Percentiles rank a stretch among this genome's conserved stretches.
phyloP scores from a whole-genome alignment of 2,113 vertebrate species.

The Odocoileus virginianus region DNA sequence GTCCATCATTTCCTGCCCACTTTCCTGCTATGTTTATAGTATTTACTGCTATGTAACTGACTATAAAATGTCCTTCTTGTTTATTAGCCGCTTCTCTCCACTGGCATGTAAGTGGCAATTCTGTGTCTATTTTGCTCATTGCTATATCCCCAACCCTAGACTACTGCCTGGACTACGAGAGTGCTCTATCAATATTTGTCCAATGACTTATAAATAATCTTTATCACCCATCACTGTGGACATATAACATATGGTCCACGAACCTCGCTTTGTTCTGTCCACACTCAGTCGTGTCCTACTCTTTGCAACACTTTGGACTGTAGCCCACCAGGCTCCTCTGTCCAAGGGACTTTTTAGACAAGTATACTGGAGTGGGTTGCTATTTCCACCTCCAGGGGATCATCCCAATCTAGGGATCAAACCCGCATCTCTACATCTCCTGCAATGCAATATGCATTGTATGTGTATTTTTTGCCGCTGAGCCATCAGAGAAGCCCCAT shows the following conservation, averaged over 20 bases:
- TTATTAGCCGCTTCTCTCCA: not conserved
- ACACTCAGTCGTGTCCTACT: not conserved
- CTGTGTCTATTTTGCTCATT: not conserved
- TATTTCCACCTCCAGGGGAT: not conserved
- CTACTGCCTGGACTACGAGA: not conserved
- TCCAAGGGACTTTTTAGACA: not conserved
- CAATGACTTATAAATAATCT: not conserved
- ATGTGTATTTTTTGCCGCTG: accelerated
- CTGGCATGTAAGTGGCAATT: not conserved
- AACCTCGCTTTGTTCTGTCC: not conserved
- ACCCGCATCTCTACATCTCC: not conserved
- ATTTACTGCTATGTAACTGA: not conserved
- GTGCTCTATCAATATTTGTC: not conserved
- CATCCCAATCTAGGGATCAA: not conserved
- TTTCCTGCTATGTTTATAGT: not conserved
- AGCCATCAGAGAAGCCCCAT: not conserved
- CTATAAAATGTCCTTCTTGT: not conserved
- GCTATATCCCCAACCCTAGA: not conserved
- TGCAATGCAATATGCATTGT: not conserved
- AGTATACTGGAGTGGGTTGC: not conserved
- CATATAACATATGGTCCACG: not conserved
- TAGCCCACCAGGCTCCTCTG: not conserved
- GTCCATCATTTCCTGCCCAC: too few species aligned
- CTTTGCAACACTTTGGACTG: not conserved
- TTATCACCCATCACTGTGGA: not conserved